Conservation (phyloP, 2,113 vertebrate species). For the Carassius carassius region DNA sequence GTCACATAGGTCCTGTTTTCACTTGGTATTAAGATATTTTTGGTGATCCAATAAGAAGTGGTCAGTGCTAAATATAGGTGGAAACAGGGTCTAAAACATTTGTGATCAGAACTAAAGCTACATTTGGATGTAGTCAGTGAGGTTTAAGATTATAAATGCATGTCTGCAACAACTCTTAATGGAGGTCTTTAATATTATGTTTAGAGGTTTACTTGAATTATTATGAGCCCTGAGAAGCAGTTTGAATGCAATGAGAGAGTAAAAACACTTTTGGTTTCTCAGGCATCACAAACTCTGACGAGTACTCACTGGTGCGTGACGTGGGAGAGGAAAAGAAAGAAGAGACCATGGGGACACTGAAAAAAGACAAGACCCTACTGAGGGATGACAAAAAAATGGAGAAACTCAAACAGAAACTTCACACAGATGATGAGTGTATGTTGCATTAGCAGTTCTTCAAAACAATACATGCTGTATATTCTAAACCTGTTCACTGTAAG, state of each 20-base stretch:
- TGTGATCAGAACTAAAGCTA: neutral
- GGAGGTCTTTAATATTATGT: no score
- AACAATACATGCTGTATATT: neutral
- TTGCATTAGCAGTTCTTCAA: neutral
- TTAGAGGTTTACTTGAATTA: neutral
- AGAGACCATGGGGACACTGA: conserved; percentile 89
- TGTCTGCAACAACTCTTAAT: neutral
- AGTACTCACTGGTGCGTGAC: conserved; percentile 93
- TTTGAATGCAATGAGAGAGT: neutral
- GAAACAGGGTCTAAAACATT: neutral
- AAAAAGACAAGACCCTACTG: conserved; percentile 92
- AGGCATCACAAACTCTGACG: conserved; percentile 98
- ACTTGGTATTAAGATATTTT: neutral
- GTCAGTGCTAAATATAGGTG: neutral
- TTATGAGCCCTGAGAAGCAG: neutral
- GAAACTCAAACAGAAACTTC: conserved; percentile 96
- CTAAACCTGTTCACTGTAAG: neutral
- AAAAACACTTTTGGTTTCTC: neutral
- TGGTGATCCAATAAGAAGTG: neutral
- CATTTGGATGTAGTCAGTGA: neutral
- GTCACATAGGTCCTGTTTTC: neutral
- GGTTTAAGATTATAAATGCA: neutral
- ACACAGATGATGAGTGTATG: conserved; percentile 94
- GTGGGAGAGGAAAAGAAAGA: conserved; percentile 95
- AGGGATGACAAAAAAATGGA: conserved; percentile 99